Conservation (phyloP, 2,797 vertebrate genomes). For the Poecilia wingei region DNA sequence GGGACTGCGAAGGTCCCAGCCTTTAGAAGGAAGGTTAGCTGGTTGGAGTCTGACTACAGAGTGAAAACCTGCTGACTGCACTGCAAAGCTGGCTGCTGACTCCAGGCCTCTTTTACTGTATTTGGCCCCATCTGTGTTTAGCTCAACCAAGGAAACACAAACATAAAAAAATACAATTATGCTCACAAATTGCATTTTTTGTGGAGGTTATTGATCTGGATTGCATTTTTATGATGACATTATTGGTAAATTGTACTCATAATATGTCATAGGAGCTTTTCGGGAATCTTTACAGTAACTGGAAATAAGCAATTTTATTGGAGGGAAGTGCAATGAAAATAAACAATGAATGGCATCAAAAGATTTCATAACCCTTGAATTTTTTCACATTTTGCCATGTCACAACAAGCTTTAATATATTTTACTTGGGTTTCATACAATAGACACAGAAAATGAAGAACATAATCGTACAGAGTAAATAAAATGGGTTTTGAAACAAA, state of each 20-base stretch:
- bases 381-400: not conserved
- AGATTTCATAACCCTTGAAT: not conserved
- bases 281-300: not conserved
- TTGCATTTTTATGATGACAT: not conserved
- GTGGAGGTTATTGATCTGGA: not conserved
- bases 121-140: constrained; percentile 59
- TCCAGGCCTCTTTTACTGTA: constrained; percentile 47
- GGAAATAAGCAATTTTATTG: not conserved
- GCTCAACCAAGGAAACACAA: constrained; percentile 37
- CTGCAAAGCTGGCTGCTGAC: constrained; percentile 62
- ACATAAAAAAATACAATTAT: constrained; percentile 3
- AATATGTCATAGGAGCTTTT: not conserved
- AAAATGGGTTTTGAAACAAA: not conserved
- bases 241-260: not conserved
- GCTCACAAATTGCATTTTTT: not conserved
- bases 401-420: not conserved
- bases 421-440: not conserved
- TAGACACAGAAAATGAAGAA: not conserved
- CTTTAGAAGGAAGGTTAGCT: constrained; percentile 52
- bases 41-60: constrained; percentile 48
- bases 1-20: constrained; percentile 43
- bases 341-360: not conserved
- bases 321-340: not conserved
- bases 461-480: not conserved
- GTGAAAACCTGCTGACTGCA: constrained; percentile 66